These are phyloP conservation scores for Drosophila lowei DNA, from an alignment of 1,140 invertebrate species.

Conservation along the genomic window DNA sequence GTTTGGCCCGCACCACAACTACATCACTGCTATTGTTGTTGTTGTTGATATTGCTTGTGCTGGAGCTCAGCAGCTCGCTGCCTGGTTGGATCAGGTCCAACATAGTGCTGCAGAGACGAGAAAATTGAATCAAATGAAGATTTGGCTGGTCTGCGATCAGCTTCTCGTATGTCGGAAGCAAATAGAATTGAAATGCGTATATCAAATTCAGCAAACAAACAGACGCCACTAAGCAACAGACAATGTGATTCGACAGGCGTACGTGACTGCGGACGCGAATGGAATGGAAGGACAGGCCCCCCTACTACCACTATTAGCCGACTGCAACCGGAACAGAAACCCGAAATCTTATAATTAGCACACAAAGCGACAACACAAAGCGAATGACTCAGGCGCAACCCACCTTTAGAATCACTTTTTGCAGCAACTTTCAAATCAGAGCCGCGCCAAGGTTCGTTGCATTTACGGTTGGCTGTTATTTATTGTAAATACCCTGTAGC, in stretches of 20 bases:
- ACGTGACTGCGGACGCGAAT: constrained; percentile 57
- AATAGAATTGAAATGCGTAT: no score
- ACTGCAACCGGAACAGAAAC: constrained; percentile 40
- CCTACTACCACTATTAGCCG: neutral
- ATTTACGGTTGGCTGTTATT: constrained; percentile 60
- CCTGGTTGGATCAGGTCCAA: constrained; percentile 72
- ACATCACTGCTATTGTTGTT: constrained; percentile 71
- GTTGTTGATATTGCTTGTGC: constrained; percentile 27
- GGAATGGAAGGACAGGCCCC: constrained; percentile 45
- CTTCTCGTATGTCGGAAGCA: no score
- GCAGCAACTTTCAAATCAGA: constrained; percentile 48
- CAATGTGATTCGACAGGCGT: constrained; percentile 35
- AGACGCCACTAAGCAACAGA: constrained; percentile 16
- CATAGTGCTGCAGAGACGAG: constrained; percentile 46
- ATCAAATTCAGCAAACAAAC: constrained; percentile 3
- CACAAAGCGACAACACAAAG: neutral
- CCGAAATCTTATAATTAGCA: constrained; percentile 42
- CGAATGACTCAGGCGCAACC: constrained; percentile 17
- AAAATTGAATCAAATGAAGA: neutral
- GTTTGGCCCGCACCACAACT: constrained; percentile 90
- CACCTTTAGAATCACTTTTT: constrained; percentile 58
- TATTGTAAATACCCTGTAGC: constrained; percentile 1
- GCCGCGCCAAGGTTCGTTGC: constrained; percentile 55
- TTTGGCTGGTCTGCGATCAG: neutral
- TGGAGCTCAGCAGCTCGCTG: constrained; percentile 17